Evolutionary conservation across 2,113 vertebrate genomes (phyloP).

Genomic region (Chloropsis cyanopogon): DNA sequence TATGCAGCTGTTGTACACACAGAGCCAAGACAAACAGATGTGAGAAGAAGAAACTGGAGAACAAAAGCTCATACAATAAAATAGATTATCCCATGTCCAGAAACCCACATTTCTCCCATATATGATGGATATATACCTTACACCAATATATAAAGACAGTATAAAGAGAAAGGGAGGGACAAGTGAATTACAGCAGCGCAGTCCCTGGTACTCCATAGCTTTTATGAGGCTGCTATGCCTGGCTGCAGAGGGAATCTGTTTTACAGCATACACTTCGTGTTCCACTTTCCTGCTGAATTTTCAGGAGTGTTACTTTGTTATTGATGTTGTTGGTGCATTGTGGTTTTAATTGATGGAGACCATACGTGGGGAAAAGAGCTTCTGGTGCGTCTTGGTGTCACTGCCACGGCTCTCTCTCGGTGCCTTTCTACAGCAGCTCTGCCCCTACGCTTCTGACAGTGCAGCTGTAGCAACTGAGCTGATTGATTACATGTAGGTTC

Average conservation of each 20-base stretch:
- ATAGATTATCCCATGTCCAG: neutral
- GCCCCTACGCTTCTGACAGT: neutral
- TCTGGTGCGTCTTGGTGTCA: neutral
- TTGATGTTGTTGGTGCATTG: neutral
- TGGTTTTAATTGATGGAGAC: conserved; percentile 10
- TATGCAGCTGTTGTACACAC: neutral
- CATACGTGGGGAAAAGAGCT: neutral
- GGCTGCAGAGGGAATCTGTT: neutral
- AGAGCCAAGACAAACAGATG: conserved; percentile 18
- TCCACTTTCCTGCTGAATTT: neutral
- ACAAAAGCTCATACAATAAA: neutral
- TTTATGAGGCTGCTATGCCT: neutral
- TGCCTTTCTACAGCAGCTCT: neutral
- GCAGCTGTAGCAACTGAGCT: neutral
- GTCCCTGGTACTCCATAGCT: neutral
- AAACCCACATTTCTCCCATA: neutral
- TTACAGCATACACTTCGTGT: neutral
- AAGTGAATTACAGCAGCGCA: neutral
- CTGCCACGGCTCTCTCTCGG: rapidly evolving
- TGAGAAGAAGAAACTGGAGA: conserved; percentile 30
- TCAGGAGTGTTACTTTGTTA: neutral
- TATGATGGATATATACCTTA: neutral
- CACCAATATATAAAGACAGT: neutral
- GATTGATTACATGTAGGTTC: neutral
- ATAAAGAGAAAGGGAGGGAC: neutral